Evolutionary conservation across 2,888 invertebrate genomes (phyloP).

Genomic region (Sclerodermus sp.): DNA sequence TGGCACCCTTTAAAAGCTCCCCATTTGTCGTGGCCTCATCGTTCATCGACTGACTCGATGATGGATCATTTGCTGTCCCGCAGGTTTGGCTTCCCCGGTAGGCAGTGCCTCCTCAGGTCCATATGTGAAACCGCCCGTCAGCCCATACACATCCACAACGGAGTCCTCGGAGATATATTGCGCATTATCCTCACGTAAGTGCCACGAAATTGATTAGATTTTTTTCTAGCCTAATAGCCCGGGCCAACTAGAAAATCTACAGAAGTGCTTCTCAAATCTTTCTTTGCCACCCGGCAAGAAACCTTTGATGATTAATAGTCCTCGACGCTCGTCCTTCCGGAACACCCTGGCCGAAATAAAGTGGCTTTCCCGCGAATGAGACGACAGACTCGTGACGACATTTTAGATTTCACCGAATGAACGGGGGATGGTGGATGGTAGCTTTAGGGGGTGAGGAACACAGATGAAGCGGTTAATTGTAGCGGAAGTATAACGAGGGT

Average conservation of each 20-base stretch:
- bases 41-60: constrained; percentile 8
- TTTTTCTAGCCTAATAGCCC: too few species aligned
- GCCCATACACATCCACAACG: constrained; percentile 40
- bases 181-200: constrained; percentile 50
- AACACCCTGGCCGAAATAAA: too few species aligned
- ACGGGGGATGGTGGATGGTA: too few species aligned
- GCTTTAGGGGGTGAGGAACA: too few species aligned
- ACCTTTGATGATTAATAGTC: too few species aligned
- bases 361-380: too few species aligned
- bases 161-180: constrained; percentile 48
- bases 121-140: constrained; percentile 48
- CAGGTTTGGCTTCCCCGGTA: constrained; percentile 47
- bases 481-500: too few species aligned
- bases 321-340: too few species aligned
- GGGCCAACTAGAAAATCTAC: neutral
- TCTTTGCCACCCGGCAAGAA: too few species aligned
- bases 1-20: constrained; percentile 6
- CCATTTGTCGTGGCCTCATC: constrained; percentile 19
- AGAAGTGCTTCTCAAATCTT: neutral
- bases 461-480: too few species aligned
- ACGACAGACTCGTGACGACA: too few species aligned
- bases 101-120: constrained; percentile 46
- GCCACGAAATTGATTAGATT: neutral
- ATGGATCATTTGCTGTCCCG: constrained; percentile 13
- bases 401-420: too few species aligned